These are phyloP conservation scores for Zoroaster sp. DNA, from an alignment of 53 echinoderm and acorn worm genomes.

Conservation along the genomic window DNA sequence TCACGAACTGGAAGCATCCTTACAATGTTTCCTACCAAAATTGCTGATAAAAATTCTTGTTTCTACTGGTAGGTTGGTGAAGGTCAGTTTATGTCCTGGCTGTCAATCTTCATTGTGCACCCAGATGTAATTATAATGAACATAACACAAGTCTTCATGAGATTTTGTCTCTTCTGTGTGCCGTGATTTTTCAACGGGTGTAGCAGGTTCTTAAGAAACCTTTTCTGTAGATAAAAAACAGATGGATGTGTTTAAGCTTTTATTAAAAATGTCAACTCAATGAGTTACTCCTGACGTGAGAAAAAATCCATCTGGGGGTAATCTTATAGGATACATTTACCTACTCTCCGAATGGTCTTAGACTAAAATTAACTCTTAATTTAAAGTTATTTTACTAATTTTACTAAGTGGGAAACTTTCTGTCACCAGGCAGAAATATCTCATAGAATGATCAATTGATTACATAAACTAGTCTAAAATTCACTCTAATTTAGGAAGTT, in stretches of 20 bases:
- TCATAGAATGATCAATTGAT: too few relatives aligned
- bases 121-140: conserved; percentile 29
- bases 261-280: neutral
- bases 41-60: neutral
- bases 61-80: neutral
- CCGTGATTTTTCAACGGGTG: neutral
- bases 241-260: neutral
- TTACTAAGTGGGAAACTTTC: too few relatives aligned
- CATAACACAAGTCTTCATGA: neutral
- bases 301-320: neutral
- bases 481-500: too few relatives aligned
- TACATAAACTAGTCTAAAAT: too few relatives aligned
- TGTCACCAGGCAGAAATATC: too few relatives aligned
- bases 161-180: neutral
- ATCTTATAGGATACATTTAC: neutral
- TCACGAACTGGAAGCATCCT: conserved; percentile 18
- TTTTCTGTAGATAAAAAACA: neutral
- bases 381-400: too few relatives aligned
- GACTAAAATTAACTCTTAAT: too few relatives aligned
- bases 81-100: neutral
- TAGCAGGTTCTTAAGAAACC: neutral
- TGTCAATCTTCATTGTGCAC: conserved; percentile 14
- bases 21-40: conserved; percentile 37
- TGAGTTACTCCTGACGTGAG: neutral
- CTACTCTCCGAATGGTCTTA: too few relatives aligned